Evolutionary conservation across 35 echinoderm and acorn worm species (phyloP).

Genomic region (Ophioderma brevispina): DNA sequence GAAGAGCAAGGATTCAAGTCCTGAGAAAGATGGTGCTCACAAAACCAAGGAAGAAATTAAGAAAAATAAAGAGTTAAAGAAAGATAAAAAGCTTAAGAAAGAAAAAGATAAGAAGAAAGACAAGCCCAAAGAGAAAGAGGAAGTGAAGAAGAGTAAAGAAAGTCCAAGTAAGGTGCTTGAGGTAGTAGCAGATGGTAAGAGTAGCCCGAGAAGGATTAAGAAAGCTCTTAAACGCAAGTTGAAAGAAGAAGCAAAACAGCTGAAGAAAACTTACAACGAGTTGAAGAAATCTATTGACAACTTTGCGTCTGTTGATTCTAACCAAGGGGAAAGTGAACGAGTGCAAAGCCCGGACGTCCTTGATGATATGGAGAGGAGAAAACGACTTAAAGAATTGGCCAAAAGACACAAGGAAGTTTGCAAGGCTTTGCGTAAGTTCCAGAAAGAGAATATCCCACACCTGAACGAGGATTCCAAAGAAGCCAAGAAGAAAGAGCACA

Average conservation of each 20-base stretch:
- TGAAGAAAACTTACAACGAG: slow-evolving; percentile 11
- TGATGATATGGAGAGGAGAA: neutral
- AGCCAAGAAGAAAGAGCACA: too few relatives aligned
- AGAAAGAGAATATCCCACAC: neutral
- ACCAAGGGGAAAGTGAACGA: neutral
- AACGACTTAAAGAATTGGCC: neutral
- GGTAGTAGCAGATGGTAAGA: neutral
- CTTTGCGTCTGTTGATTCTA: neutral
- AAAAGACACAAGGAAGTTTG: neutral
- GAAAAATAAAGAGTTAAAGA: neutral
- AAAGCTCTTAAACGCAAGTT: neutral
- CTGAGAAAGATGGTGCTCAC: neutral
- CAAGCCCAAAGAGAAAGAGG: neutral
- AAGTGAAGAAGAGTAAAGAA: neutral
- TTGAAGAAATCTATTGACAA: neutral
- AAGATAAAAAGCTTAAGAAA: neutral
- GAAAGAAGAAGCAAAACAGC: slow-evolving; percentile 3
- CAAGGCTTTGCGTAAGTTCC: neutral
- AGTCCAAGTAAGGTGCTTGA: neutral
- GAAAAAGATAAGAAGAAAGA: neutral
- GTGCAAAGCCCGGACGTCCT: neutral
- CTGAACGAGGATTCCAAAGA: too few relatives aligned
- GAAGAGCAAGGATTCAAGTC: too few relatives aligned
- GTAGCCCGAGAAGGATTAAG: neutral
- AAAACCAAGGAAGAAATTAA: neutral